These are phyloP conservation scores for Drosophila pruinosa DNA, from an alignment of 1,140 invertebrate genomes.

Conservation along the genomic window DNA sequence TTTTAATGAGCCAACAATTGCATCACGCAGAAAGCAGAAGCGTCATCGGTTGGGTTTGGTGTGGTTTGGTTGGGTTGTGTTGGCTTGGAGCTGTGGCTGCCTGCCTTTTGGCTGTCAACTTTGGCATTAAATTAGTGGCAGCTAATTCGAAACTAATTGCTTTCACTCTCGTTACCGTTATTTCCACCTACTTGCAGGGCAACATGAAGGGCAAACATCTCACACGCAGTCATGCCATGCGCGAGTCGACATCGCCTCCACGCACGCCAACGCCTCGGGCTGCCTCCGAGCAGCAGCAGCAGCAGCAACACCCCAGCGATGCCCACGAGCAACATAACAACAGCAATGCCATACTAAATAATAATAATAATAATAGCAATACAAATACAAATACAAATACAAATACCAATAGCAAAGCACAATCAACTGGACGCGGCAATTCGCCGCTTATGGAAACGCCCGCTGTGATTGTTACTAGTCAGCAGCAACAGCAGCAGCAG, in stretches of 20 bases:
- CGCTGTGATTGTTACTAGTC: slow-evolving; percentile 81
- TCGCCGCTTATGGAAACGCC: slow-evolving; percentile 83
- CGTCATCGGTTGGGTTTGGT: slow-evolving; percentile 30
- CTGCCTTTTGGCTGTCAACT: slow-evolving; percentile 46
- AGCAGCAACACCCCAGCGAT: slow-evolving; percentile 70
- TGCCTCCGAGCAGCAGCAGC: slow-evolving; percentile 62
- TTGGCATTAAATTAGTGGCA: slow-evolving; percentile 61
- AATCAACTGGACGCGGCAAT: slow-evolving; percentile 72
- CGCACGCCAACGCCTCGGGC: slow-evolving; percentile 86
- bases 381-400: slow-evolving; percentile 55
- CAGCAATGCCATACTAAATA: slow-evolving; percentile 51
- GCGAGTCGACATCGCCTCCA: slow-evolving; percentile 93
- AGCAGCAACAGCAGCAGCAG: slow-evolving; percentile 66
- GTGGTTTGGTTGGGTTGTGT: not conserved
- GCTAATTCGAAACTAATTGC: slow-evolving; percentile 77
- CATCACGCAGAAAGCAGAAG: slow-evolving; percentile 55
- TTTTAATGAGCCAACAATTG: slow-evolving; percentile 74
- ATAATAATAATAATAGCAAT: slow-evolving; percentile 31
- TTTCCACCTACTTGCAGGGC: slow-evolving; percentile 82
- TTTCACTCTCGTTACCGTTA: slow-evolving; percentile 30
- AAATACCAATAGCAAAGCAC: slow-evolving; percentile 70
- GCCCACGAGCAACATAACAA: slow-evolving; percentile 60
- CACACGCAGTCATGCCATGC: slow-evolving; percentile 94
- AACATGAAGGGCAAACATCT: slow-evolving; percentile 92
- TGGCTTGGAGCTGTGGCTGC: not conserved